Base-by-base conservation (phyloP, 2,113 vertebrate genomes). In the Platichthys flesus region DNA sequence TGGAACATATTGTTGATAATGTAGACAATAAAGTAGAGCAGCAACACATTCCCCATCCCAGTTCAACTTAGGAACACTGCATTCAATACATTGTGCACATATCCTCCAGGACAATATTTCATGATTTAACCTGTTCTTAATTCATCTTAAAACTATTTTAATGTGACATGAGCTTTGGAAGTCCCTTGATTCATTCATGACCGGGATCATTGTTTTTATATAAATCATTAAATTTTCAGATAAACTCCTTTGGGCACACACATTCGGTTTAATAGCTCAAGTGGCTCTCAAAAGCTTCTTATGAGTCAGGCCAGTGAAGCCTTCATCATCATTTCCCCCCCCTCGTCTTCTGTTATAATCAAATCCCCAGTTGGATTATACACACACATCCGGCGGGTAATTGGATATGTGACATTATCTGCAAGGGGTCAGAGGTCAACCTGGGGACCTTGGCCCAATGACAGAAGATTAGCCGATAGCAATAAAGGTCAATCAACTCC, bases 351-450 rank as follows among this genome's bases (percentile, higher is more conserved):
- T 60, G 24, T 64, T 52, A 71, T 74, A 70, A 89, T 85, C 67
- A 71, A 73, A 86, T 84, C 75, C 75, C 24, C 58, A 10, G 12
- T 24, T 13, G 74, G 78, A 85, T 88, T 83, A 81, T 49, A 74
- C 9, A 21, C 63, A 76, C 45, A 60, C 78, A 82, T 81, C 74
- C 23, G 67, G 76, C 68, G 47, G 61, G 61, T 88, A 85, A 88
- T 83, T 83, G 84, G 56, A 84, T 82, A 69, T 66, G 20, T 67
- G 66, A 76, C 77, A 73, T 80, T 87, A 90, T 89, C 79, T 81
- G 57, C 21, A 18, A 18, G 62, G 37, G 80, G 83, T 82, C 60
- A 76, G 37, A 87, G 78, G 74, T 72, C 55, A 71, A 83, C 74
- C 72, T 10, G 26, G 37, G 35, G 31, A 55, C 57, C 82, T 42